Evolutionary conservation across 92 coral and sea anemone species (phyloP).

Genomic region (Galaxea fascicularis): DNA sequence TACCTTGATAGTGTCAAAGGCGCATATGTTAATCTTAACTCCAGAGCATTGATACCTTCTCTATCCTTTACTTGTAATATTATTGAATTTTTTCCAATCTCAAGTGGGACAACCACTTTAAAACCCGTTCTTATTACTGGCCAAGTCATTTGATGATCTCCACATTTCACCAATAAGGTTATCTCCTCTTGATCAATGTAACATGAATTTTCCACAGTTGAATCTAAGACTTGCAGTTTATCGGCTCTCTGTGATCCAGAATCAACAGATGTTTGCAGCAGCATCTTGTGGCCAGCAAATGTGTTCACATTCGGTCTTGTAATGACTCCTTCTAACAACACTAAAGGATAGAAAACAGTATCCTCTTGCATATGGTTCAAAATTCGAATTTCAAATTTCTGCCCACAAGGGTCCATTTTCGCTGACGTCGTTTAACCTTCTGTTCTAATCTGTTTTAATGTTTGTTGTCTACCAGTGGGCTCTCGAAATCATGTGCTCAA

Average conservation of each 20-base stretch:
- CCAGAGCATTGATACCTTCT: slow-evolving; percentile 22
- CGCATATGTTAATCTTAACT: slow-evolving; percentile 53
- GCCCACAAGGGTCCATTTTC: not conserved
- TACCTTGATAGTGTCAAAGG: slow-evolving; percentile 73
- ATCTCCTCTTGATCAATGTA: slow-evolving; percentile 6
- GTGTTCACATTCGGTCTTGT: not conserved
- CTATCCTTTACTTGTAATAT: slow-evolving; percentile 49
- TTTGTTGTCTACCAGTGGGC: too few relatives aligned
- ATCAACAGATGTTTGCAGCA: not conserved
- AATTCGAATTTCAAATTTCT: slow-evolving; percentile 33
- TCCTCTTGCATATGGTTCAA: slow-evolving; percentile 70
- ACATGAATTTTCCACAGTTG: not conserved
- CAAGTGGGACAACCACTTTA: slow-evolving; percentile 76
- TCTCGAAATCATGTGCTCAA: not conserved
- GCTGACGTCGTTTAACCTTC: not conserved
- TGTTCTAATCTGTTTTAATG: not conserved
- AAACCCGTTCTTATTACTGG: slow-evolving; percentile 80
- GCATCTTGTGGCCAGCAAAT: not conserved
- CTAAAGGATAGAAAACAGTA: slow-evolving; percentile 79
- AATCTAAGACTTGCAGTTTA: slow-evolving; percentile 8
- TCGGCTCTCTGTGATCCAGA: not conserved
- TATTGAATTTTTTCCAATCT: slow-evolving; percentile 74
- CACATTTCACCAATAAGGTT: slow-evolving; percentile 59
- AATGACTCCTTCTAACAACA: slow-evolving; percentile 76
- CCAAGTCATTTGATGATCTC: slow-evolving; percentile 66